Percentiles rank a stretch among this genome's conserved stretches.
These are phyloP conservation scores for Drosophila ercepeae DNA, from an alignment of 1,140 invertebrate species.

Conservation along the genomic window DNA sequence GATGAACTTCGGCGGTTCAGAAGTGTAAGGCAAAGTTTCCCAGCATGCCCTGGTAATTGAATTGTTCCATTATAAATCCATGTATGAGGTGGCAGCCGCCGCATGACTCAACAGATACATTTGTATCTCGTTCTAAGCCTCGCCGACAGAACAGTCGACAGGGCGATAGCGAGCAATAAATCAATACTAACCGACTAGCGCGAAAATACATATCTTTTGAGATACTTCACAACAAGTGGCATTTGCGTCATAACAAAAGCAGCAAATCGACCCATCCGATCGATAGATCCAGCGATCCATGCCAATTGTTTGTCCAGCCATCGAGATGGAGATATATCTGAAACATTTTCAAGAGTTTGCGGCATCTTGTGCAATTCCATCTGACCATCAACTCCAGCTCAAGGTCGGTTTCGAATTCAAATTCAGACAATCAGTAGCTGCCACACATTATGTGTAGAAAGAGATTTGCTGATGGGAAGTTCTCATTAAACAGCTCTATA, in stretches of 20 bases:
- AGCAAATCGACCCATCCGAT: slow-evolving; percentile 11
- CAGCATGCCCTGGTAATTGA: slow-evolving; percentile 66
- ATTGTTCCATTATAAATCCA: slow-evolving; percentile 71
- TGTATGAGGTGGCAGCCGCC: slow-evolving; percentile 16
- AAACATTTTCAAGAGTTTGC: slow-evolving; percentile 20
- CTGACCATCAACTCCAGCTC: slow-evolving; percentile 65
- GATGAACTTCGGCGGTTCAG: slow-evolving; percentile 56
- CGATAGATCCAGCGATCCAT: slow-evolving; percentile 14
- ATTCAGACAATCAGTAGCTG: slow-evolving; percentile 56
- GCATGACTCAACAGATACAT: slow-evolving; percentile 74
- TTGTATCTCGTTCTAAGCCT: slow-evolving; percentile 39
- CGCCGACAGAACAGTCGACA: slow-evolving; percentile 32
- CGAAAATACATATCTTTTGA: slow-evolving; percentile 15
- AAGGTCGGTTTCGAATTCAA: slow-evolving; percentile 51
- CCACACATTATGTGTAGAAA: slow-evolving; percentile 69
- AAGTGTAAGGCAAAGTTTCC: slow-evolving; percentile 41
- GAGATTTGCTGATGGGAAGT: slow-evolving; percentile 52
- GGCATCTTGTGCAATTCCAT: slow-evolving; percentile 56
- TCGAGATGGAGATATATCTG: slow-evolving; percentile 19
- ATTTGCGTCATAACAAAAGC: slow-evolving; percentile 72
- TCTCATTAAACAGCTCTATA: slow-evolving; percentile 72
- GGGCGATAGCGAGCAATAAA: slow-evolving; percentile 59
- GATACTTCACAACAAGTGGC: slow-evolving; percentile 70
- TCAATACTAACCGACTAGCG: slow-evolving; percentile 51
- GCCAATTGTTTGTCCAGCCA: slow-evolving; percentile 53